Percentiles rank a stretch among this genome's conserved stretches.
Conservation (phyloP, 1,140 invertebrate genomes). For the Nasonia giraulti region DNA sequence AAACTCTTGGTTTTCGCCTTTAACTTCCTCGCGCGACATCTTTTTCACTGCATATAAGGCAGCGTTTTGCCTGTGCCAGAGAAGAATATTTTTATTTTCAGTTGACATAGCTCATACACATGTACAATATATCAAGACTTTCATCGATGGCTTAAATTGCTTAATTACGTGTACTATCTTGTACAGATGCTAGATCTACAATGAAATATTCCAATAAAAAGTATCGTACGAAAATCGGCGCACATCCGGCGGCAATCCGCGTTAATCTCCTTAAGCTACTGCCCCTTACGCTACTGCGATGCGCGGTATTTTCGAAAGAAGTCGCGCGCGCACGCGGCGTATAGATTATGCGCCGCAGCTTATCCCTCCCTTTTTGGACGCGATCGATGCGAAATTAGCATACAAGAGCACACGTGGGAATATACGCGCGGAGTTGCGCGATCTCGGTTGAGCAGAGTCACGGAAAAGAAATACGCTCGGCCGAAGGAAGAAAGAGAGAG, state of each 20-base stretch:
- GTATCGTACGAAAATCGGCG: background rate
- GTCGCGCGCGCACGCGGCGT: too few species aligned
- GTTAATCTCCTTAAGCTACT: background rate
- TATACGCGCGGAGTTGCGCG: background rate
- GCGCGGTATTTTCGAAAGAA: slow-evolving; percentile 5
- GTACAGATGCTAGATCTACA: too few species aligned
- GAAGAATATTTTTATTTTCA: too few species aligned
- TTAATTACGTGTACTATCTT: too few species aligned
- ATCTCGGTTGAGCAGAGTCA: background rate
- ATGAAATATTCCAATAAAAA: background rate
- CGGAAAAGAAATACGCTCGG: slow-evolving; percentile 1
- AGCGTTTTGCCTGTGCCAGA: too few species aligned
- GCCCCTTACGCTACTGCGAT: background rate
- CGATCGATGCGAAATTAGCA: slow-evolving; percentile 25
- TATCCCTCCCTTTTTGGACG: slow-evolving; percentile 6
- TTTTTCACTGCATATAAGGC: too few species aligned
- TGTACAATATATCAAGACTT: too few species aligned
- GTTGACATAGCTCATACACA: too few species aligned
- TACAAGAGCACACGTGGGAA: slow-evolving; percentile 44
- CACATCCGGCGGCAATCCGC: background rate
- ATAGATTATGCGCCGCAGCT: background rate
- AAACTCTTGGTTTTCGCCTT: too few species aligned
- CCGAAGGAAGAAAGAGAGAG: background rate
- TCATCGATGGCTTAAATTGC: too few species aligned
- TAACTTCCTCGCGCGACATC: too few species aligned